Evolutionary conservation across 2,797 vertebrate genomes (phyloP), one percentile per base, ranked within the genome.

Genomic region (Pteronotus mesoamericanus): DNA sequence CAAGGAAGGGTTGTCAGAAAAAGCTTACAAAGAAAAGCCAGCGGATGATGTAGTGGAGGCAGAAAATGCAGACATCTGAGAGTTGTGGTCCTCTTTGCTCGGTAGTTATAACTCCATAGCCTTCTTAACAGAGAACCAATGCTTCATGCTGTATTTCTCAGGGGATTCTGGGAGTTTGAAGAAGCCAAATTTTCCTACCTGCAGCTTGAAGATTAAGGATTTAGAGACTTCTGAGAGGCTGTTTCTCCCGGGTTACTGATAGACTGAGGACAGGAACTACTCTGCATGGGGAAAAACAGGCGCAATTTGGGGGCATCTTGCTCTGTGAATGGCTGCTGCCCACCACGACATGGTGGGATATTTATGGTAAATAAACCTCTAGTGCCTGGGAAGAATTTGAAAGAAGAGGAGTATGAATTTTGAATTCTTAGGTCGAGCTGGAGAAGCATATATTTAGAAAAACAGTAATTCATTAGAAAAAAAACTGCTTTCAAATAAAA

Each of bases 131-230:
- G 53, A 96, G 80, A 96, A 68, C 61, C 16, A 83, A 66, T 6
- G 48, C 74, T 34, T 94, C 24, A 0, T 79, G 78, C 44, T 93
- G 6, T 74, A 10, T 79, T 94, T 94, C 94, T 83, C 92, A 29
- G 34, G 83, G 64, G 86, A 72, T 86, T 92, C 88, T 86, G 74
- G 57, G 86, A 96, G 19, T 95, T 92, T 37, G 66, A 94, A 77
- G 74, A 89, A n/a, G 88, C 89, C 72, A 95, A 91, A 46, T 78
- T 95, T 94, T 92, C 37, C 79, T 89, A 95, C 88, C 97, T 96
- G 96, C 57, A 89, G 68, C 78, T 94, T 94, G 71, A 91, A 97
- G 96, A 97, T 95, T 97, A 97, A 94, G 71, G 69, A 93, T 24
- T 96, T 95, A 94, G 51, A 71, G 69, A 82, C 57, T 90, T 86